Percentiles rank a stretch among this genome's conserved stretches.
These are phyloP conservation scores for Heteromurus nitidus DNA, from an alignment of 2,888 invertebrate species.

Conservation along the genomic window DNA sequence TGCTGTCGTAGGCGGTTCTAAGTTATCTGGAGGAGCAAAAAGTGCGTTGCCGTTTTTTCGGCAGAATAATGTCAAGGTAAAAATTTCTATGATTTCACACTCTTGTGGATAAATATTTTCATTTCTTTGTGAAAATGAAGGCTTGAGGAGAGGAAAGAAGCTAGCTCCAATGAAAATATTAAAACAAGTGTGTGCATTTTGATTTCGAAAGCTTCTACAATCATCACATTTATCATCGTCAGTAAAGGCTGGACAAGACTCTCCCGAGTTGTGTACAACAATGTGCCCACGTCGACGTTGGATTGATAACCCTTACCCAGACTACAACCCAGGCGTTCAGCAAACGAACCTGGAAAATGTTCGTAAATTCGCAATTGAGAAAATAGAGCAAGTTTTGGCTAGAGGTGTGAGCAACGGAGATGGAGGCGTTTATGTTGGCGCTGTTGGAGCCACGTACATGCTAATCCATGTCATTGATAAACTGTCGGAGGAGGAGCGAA, in stretches of 20 bases:
- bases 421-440: conserved; percentile 83
- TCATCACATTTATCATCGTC: no score
- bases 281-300: conserved; percentile 41
- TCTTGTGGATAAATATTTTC: no score
- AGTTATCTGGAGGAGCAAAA: not conserved
- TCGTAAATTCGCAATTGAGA: conserved; percentile 31
- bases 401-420: conserved; percentile 74
- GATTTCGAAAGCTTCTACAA: no score
- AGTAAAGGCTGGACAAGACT: no score
- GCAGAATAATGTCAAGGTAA: not conserved
- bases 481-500: conserved; percentile 68
- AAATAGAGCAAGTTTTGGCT: conserved; percentile 35
- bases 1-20: not conserved
- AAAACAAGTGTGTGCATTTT: no score
- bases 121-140: no score
- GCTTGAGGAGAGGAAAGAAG: no score
- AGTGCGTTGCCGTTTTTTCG: not conserved
- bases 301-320: conserved; percentile 59
- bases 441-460: conserved; percentile 85
- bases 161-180: no score
- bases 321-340: conserved; percentile 23
- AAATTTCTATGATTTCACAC: not conserved
- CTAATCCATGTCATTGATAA: conserved; percentile 80
- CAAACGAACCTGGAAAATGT: conserved; percentile 37
- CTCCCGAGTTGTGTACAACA: no score